Conservation (phyloP, 2,888 invertebrate species). For the Hedychridium roseum region DNA sequence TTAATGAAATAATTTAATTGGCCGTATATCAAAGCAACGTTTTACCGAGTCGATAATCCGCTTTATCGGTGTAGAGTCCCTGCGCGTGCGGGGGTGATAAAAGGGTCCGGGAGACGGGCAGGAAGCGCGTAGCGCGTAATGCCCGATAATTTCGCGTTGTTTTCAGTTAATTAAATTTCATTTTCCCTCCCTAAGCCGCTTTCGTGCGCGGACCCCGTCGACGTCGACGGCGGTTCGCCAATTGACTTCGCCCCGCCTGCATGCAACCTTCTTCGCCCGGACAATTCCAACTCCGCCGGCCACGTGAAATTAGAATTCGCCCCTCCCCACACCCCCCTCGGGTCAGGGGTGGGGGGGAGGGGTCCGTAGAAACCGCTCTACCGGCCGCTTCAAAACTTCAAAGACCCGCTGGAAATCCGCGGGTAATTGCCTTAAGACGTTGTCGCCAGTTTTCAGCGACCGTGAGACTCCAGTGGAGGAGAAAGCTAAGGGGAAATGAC, state of each 20-base stretch:
- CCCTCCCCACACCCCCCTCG: no score
- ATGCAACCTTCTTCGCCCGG: constrained; percentile 6
- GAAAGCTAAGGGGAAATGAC: no score
- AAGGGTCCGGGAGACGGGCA: constrained; percentile 11
- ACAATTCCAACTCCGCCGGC: constrained; percentile 32
- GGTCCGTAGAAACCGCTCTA: constrained; percentile 30
- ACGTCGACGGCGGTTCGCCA: constrained; percentile 21
- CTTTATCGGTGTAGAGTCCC: no score
- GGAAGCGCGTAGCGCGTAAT: constrained; percentile 36
- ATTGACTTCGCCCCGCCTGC: constrained; percentile 18
- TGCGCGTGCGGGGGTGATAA: constrained; percentile 7
- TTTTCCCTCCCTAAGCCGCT: constrained; percentile 45
- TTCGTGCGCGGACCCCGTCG: constrained; percentile 34
- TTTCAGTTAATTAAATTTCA: constrained; percentile 58
- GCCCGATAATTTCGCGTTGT: constrained; percentile 50
- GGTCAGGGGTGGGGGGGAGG: no score
- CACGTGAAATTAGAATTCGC: constrained; percentile 39
- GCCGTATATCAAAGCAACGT: no score
- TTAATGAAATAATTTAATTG: no score
- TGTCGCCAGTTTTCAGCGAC: no score
- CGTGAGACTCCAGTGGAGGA: no score
- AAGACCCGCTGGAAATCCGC: constrained; percentile 39
- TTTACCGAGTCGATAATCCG: no score
- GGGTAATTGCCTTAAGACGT: constrained; percentile 38
- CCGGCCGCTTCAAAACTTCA: constrained; percentile 31